Evolutionary conservation across 2,113 vertebrate genomes (phyloP), one percentile per base, ranked within the genome.

Genomic region (Tiliqua scincoides): DNA sequence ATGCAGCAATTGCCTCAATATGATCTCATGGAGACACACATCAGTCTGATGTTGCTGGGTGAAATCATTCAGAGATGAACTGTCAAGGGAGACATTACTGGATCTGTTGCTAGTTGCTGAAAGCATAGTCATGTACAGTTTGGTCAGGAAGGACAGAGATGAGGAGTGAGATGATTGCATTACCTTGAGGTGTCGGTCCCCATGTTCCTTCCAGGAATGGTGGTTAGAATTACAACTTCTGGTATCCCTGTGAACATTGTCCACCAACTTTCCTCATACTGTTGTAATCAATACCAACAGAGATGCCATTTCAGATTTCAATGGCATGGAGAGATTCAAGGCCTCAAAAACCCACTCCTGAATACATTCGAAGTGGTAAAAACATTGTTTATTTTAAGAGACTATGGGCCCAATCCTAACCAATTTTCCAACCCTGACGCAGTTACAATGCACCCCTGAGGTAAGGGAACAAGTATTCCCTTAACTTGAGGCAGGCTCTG

Each of bases 211-310:
- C 88, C 1, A 0, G 65, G 85, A 72, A 37, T 40, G 48, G 65
- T 52, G 76, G 61, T 71, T 83, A 43, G 91, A 92, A 54, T 88
- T 91, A 83, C 87, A 59, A 57, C 89, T 1, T 91, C 92, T 18
- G 0, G 0, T 83, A 71, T 86, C 43, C 8, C 43, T 48, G 61
- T 78, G 9, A 57, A 5, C 1, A 0, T 0, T 61, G 82, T 18
- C 79, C 88, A 35, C 70, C 0, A 0, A 14, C 40, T 85, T 48
- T 27, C 59, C 14, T 52, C 11, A 7, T 17, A 0, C 27, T 15
- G 30, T 27, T 27, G 27, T 25, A 6, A n/a, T 14, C 73, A 52
- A 30, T 74, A 40, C 27, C 73, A 68, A 30, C 27, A 17, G 32
- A 35, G 32, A 27, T 30, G 18, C 43, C 25, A 54, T n/a, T 75